Conservation (phyloP, 2,888 invertebrate species). For the Erebia palarica region DNA sequence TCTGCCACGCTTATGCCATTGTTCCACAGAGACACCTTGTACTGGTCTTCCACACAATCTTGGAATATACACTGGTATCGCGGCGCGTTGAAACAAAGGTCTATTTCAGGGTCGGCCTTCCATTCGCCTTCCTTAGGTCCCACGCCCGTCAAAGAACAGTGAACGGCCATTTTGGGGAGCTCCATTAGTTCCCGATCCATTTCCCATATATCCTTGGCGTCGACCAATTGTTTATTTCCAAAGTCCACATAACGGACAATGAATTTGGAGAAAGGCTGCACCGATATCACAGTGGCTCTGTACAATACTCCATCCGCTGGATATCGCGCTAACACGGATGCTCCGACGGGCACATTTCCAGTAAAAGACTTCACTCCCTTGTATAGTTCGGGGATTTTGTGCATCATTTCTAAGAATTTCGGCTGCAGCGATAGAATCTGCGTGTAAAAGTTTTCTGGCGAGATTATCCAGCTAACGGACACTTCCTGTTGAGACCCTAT, state of each 20-base stretch:
- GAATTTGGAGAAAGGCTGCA: slow-evolving; percentile 82
- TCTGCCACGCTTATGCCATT: slow-evolving; percentile 75
- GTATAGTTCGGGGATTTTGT: slow-evolving; percentile 86
- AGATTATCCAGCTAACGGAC: slow-evolving; percentile 88
- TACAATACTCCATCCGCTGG: slow-evolving; percentile 88
- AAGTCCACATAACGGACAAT: slow-evolving; percentile 89
- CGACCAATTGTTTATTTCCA: slow-evolving; percentile 86
- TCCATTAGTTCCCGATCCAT: slow-evolving; percentile 85
- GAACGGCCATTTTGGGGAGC: slow-evolving; percentile 87
- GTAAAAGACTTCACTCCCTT: slow-evolving; percentile 73
- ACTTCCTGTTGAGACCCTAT: slow-evolving; percentile 81
- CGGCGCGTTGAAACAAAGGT: slow-evolving; percentile 84
- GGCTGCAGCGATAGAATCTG: slow-evolving; percentile 77
- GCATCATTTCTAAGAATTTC: slow-evolving; percentile 87
- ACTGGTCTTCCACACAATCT: slow-evolving; percentile 68
- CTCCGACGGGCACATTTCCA: slow-evolving; percentile 78
- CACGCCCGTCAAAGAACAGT: slow-evolving; percentile 85
- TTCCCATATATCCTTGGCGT: slow-evolving; percentile 85
- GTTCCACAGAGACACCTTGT: slow-evolving; percentile 74
- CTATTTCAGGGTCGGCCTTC: slow-evolving; percentile 79
- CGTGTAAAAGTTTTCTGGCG: slow-evolving; percentile 87
- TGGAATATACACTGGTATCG: slow-evolving; percentile 83
- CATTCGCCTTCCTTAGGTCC: slow-evolving; percentile 82
- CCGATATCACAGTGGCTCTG: slow-evolving; percentile 85
- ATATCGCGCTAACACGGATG: slow-evolving; percentile 86